phyloP scores from a whole-genome alignment of 2,113 vertebrate genomes.

The Craseonycteris thonglongyai region DNA sequence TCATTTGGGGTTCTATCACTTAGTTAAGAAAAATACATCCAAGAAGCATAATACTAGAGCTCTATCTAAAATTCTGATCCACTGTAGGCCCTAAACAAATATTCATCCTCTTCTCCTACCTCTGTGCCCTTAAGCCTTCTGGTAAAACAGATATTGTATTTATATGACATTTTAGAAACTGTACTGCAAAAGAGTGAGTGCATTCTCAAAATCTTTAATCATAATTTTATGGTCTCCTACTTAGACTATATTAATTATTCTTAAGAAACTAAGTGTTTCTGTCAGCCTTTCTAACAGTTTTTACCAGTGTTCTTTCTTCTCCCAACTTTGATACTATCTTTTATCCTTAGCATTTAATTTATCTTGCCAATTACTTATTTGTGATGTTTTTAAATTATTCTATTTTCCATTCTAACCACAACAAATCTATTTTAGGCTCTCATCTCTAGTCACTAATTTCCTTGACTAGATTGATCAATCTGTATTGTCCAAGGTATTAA shows the following conservation, averaged over 20 bases:
- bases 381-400: not conserved
- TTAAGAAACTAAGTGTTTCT: not conserved
- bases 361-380: not conserved
- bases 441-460: not conserved
- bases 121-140: not conserved
- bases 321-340: not conserved
- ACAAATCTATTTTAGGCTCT: not conserved
- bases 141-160: not conserved
- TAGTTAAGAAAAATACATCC: not conserved
- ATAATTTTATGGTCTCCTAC: not conserved
- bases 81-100: not conserved
- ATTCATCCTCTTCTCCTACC: not conserved
- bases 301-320: not conserved
- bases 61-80: not conserved
- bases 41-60: not conserved
- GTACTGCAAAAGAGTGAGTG: not conserved
- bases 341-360: not conserved
- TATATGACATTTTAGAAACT: not conserved
- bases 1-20: not conserved
- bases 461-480: not conserved
- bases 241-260: not conserved
- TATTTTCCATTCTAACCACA: not conserved
- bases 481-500: not conserved
- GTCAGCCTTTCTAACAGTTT: not conserved
- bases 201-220: not conserved